These are phyloP conservation scores for Nomada ruficornis DNA, from an alignment of 2,888 invertebrate genomes.

Conservation along the genomic window DNA sequence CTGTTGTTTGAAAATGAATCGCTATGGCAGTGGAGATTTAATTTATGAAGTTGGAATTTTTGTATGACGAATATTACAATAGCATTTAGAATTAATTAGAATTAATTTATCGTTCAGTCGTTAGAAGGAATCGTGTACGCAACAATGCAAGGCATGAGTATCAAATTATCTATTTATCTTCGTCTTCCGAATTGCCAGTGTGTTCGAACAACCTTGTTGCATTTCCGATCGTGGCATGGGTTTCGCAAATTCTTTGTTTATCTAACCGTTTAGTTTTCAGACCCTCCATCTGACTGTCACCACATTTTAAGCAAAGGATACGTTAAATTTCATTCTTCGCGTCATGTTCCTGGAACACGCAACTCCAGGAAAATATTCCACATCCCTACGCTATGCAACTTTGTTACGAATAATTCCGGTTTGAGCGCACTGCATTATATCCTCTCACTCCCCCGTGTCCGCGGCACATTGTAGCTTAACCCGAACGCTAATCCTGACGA, in stretches of 20 bases:
- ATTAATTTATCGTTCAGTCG: too few relatives aligned
- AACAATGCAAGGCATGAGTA: too few relatives aligned
- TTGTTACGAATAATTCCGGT: constrained; percentile 63
- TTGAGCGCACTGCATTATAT: constrained; percentile 6
- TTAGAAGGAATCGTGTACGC: too few relatives aligned
- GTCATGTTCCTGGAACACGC: constrained; percentile 47
- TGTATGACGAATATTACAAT: too few relatives aligned
- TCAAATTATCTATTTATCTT: too few relatives aligned
- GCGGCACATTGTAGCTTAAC: constrained; percentile 40
- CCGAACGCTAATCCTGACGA: constrained; percentile 49
- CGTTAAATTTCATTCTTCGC: constrained; percentile 27
- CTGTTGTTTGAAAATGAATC: too few relatives aligned
- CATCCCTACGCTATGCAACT: constrained; percentile 55
- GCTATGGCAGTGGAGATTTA: too few relatives aligned
- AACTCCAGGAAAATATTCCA: constrained; percentile 51
- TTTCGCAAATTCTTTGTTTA: neutral
- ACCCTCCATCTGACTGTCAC: neutral
- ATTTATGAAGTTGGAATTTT: too few relatives aligned
- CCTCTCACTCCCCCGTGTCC: constrained; percentile 28
- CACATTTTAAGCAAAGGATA: constrained; percentile 11
- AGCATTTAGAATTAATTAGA: too few relatives aligned
- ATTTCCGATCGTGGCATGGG: too few relatives aligned
- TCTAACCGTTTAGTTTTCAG: neutral
- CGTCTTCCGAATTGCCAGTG: neutral
- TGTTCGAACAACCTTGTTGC: neutral